Evolutionary conservation across 2,888 invertebrate species (phyloP).

Genomic region (Stomorhina lunata): DNA sequence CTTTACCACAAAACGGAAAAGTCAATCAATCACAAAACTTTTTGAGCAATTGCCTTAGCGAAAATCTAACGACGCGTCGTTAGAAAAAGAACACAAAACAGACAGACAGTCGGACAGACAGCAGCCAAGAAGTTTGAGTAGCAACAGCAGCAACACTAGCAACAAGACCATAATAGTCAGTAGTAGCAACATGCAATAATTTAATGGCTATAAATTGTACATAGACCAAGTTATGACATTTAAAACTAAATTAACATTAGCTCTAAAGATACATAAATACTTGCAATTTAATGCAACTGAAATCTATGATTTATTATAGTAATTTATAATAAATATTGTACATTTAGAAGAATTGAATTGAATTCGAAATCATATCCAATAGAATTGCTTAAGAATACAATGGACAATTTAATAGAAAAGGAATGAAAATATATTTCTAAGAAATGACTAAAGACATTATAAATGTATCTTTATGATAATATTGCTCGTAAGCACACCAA

Average conservation of each 20-base stretch:
- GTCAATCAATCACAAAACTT: conserved; percentile 58
- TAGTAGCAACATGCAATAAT: too few species aligned
- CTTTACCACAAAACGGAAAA: conserved; percentile 57
- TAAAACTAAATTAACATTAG: conserved; percentile 56
- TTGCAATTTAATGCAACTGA: not conserved
- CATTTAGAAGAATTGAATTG: not conserved
- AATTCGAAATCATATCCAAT: not conserved
- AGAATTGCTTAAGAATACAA: not conserved
- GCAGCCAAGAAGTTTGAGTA: not conserved
- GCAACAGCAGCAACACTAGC: not conserved
- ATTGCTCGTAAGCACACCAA: not conserved
- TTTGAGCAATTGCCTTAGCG: not conserved
- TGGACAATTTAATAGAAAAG: not conserved
- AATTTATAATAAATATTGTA: conserved; percentile 2
- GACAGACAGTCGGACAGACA: too few species aligned
- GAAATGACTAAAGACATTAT: not conserved
- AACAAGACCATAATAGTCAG: too few species aligned
- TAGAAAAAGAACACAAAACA: not conserved
- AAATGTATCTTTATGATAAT: not conserved
- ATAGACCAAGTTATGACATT: conserved; percentile 59
- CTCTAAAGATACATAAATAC: conserved; percentile 24
- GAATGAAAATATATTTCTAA: not conserved
- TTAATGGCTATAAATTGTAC: conserved; percentile 50
- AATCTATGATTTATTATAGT: conserved; percentile 42
- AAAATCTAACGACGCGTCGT: not conserved